Conservation (phyloP, 2,888 invertebrate species). For the Macroteleia sp. region DNA sequence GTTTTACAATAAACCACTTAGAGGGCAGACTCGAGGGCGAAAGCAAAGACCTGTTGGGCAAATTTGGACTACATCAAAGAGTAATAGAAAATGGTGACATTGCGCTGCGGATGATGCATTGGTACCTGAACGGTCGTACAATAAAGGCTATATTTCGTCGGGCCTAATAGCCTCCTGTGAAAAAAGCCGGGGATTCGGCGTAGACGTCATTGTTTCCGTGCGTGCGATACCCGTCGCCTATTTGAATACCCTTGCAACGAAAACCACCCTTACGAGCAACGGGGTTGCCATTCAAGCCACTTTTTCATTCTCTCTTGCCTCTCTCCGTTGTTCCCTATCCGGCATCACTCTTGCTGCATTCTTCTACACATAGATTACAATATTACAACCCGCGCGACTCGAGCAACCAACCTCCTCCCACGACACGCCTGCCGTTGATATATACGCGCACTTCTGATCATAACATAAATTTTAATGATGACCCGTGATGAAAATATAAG, state of each 20-base stretch:
- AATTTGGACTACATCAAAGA: slow-evolving; percentile 27
- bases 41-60: slow-evolving; percentile 34
- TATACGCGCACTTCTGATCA: slow-evolving; percentile 81
- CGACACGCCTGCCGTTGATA: slow-evolving; percentile 69
- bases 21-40: slow-evolving; percentile 2
- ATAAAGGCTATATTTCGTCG: slow-evolving; percentile 79
- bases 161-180: slow-evolving; percentile 80
- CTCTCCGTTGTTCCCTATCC: slow-evolving; percentile 55
- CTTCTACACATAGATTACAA: slow-evolving; percentile 84
- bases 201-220: slow-evolving; percentile 82
- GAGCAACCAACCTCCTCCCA: slow-evolving; percentile 3
- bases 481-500: slow-evolving; percentile 84
- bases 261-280: slow-evolving; percentile 76
- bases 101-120: slow-evolving; percentile 17
- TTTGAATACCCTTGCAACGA: slow-evolving; percentile 68
- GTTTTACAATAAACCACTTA: slow-evolving; percentile 31
- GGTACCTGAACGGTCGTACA: slow-evolving; percentile 72
- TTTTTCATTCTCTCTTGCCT: slow-evolving; percentile 78
- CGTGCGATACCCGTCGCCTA: slow-evolving; percentile 68
- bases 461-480: slow-evolving; percentile 84
- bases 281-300: slow-evolving; percentile 78
- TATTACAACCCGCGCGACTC: slow-evolving; percentile 74
- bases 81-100: slow-evolving; percentile 35
- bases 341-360: slow-evolving; percentile 77
- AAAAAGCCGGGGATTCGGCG: slow-evolving; percentile 78